phyloP scores from a whole-genome alignment of 2,113 vertebrate species.

The Hemiprocne comata region DNA sequence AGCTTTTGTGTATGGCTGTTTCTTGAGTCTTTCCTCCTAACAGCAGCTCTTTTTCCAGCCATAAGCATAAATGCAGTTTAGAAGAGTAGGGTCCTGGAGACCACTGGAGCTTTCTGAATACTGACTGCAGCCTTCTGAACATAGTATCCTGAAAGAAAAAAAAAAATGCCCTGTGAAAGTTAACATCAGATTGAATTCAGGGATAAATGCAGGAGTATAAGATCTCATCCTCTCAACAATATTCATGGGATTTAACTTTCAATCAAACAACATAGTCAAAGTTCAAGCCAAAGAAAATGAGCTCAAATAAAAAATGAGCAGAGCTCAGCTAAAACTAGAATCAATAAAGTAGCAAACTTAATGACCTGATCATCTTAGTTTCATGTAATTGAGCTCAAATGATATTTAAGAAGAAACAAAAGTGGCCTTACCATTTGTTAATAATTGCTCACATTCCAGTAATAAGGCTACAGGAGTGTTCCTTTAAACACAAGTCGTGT shows the following conservation, averaged over 20 bases:
- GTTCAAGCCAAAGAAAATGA: constrained; percentile 32
- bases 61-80: not conserved
- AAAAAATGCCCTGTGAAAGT: not conserved
- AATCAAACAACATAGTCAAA: not conserved
- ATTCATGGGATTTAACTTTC: not conserved
- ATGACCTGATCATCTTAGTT: constrained; percentile 21
- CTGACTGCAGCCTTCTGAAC: accelerated
- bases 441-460: constrained; percentile 51
- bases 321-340: constrained; percentile 39
- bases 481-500: not conserved
- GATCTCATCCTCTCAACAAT: not conserved
- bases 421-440: constrained; percentile 26
- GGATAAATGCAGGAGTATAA: not conserved
- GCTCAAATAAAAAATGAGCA: constrained; percentile 22
- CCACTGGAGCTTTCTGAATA: not conserved
- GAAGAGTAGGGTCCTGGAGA: not conserved
- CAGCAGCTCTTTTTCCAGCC: not conserved
- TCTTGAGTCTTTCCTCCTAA: not conserved
- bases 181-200: not conserved
- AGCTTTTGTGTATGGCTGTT: not conserved
- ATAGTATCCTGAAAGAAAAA: not conserved
- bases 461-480: constrained; percentile 3
- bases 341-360: constrained; percentile 18
- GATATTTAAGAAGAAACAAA: constrained; percentile 25
- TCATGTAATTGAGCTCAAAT: constrained; percentile 51